Evolutionary conservation across 2,888 invertebrate species (phyloP).

Genomic region (Eupeodes latifasciatus): DNA sequence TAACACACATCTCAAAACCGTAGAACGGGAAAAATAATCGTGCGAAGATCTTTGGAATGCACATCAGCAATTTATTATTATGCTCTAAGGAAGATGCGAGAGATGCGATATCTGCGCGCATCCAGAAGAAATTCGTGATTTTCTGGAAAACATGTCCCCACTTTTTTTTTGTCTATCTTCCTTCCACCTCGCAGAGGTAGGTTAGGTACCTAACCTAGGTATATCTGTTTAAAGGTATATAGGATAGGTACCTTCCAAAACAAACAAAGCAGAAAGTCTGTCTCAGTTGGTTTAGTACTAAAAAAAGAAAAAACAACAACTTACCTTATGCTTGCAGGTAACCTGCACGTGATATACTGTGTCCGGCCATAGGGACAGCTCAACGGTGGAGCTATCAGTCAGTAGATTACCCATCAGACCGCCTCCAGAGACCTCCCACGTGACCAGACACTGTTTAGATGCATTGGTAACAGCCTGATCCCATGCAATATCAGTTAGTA

Average conservation of each 20-base stretch:
- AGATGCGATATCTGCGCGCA: conserved; percentile 58
- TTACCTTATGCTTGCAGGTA: conserved; percentile 82
- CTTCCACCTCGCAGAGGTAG: no score
- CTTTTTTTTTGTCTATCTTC: conserved; percentile 41
- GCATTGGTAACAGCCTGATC: conserved; percentile 81
- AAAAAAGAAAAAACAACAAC: conserved; percentile 56
- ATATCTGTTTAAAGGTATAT: background rate
- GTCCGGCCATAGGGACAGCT: conserved; percentile 92
- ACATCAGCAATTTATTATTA: conserved; percentile 31
- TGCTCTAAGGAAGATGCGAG: conserved; percentile 35
- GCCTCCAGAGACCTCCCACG: conserved; percentile 93
- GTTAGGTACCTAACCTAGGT: background rate
- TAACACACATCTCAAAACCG: conserved; percentile 20
- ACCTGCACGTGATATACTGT: conserved; percentile 93
- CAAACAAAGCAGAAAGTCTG: background rate
- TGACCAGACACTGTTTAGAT: conserved; percentile 88
- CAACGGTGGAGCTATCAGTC: conserved; percentile 92
- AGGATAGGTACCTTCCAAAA: background rate
- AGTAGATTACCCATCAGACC: conserved; percentile 92
- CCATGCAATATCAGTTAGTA: conserved; percentile 81
- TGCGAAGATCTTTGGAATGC: conserved; percentile 75
- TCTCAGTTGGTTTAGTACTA: background rate
- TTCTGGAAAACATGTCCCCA: conserved; percentile 71
- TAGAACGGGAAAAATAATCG: conserved; percentile 53
- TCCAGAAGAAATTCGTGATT: conserved; percentile 69